Evolutionary conservation across 2,113 vertebrate genomes (phyloP).

Genomic region (Corythornis cristatus): DNA sequence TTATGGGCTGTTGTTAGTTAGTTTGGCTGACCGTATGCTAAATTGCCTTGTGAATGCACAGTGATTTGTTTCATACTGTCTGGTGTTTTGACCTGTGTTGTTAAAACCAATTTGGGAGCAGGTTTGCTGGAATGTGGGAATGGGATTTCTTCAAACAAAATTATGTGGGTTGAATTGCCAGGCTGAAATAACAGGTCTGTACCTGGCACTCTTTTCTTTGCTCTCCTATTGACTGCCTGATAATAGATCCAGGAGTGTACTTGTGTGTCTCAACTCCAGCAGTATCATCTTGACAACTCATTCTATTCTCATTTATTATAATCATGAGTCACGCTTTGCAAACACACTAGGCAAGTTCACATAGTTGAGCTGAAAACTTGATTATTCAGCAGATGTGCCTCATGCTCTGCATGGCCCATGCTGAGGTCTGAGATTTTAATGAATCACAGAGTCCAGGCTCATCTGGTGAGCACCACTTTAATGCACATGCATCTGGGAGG

Average conservation of each 20-base stretch:
- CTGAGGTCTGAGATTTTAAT: background rate
- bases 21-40: background rate
- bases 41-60: background rate
- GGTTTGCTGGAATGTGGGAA: background rate
- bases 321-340: background rate
- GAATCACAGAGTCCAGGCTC: background rate
- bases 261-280: background rate
- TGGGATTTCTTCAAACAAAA: background rate
- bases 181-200: background rate
- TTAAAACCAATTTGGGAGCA: background rate
- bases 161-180: background rate
- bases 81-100: background rate
- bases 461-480: background rate
- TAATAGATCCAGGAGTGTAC: background rate
- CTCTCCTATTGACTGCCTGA: background rate
- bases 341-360: background rate
- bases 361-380: background rate
- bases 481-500: background rate
- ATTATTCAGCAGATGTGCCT: constrained; percentile 8
- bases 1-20: background rate
- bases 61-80: background rate
- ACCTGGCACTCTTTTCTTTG: background rate
- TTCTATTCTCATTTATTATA: background rate
- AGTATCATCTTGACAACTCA: background rate
- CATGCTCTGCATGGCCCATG: background rate